These are phyloP conservation scores for Pocota personata DNA, from an alignment of 2,888 invertebrate species.

Conservation along the genomic window DNA sequence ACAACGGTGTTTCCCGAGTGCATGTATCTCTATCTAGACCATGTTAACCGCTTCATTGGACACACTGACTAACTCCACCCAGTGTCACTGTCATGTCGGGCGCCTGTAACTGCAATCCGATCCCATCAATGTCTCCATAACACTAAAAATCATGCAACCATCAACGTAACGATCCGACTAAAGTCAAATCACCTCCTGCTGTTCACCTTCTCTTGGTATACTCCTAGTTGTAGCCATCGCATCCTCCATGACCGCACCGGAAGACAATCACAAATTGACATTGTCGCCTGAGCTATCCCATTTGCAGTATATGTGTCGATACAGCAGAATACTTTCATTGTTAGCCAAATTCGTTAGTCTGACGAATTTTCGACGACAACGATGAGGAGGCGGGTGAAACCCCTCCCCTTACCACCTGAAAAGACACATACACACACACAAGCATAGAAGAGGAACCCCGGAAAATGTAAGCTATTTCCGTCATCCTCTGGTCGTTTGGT, in stretches of 20 bases:
- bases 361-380: slow-evolving; percentile 4
- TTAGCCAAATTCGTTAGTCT: slow-evolving; percentile 45
- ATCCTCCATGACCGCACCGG: slow-evolving; percentile 38
- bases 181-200: slow-evolving; percentile 31
- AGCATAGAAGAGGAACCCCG: background rate
- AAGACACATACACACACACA: background rate
- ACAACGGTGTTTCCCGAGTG: background rate
- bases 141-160: slow-evolving; percentile 47
- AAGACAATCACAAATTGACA: slow-evolving; percentile 67
- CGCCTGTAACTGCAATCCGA: slow-evolving; percentile 49
- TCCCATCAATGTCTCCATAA: slow-evolving; percentile 56
- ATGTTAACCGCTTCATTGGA: slow-evolving; percentile 56
- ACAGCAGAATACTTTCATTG: slow-evolving; percentile 43
- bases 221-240: background rate
- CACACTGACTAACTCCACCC: background rate
- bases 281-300: slow-evolving; percentile 51
- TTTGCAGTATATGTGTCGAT: slow-evolving; percentile 46
- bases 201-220: background rate
- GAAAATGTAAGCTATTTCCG: slow-evolving; percentile 15
- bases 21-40: slow-evolving; percentile 22
- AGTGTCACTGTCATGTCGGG: slow-evolving; percentile 3
- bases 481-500: slow-evolving; percentile 19
- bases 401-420: background rate
- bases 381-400: too few relatives aligned
- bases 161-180: slow-evolving; percentile 40